phyloP scores from a whole-genome alignment of 2,888 invertebrate genomes.

The Agrochola litura region DNA sequence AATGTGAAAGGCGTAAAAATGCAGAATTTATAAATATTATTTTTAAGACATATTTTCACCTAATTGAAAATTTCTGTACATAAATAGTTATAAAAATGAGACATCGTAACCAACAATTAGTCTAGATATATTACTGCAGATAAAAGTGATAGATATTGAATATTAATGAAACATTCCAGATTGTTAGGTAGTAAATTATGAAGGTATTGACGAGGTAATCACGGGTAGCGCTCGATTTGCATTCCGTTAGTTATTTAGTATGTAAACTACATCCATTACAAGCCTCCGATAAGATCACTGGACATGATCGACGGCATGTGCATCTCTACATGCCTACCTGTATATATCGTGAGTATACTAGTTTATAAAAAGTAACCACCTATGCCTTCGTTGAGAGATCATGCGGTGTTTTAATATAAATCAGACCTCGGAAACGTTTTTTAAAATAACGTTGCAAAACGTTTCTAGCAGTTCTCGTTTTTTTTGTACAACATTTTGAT shows the following conservation, averaged over 20 bases:
- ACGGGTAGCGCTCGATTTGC: conserved; percentile 54
- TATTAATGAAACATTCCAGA: conserved; percentile 41
- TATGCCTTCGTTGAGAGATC: conserved; percentile 63
- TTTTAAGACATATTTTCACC: conserved; percentile 13
- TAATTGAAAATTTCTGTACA: conserved; percentile 14
- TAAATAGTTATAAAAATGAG: conserved; percentile 38
- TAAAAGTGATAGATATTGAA: conserved; percentile 51
- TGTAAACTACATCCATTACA: conserved; percentile 70
- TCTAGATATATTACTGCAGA: conserved; percentile 44
- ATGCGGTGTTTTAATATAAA: conserved; percentile 32
- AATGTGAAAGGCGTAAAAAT: conserved; percentile 26
- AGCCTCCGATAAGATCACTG: conserved; percentile 69
- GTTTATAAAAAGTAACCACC: conserved; percentile 64
- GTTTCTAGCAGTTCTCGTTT: no score
- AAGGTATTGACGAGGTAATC: conserved; percentile 55
- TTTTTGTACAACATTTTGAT: no score
- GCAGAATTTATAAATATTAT: conserved; percentile 1
- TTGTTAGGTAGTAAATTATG: conserved; percentile 67
- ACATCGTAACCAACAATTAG: conserved; percentile 45
- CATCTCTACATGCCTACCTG: conserved; percentile 73
- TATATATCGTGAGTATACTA: conserved; percentile 73
- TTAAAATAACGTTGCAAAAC: no score
- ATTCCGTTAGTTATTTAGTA: conserved; percentile 64
- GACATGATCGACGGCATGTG: conserved; percentile 69
- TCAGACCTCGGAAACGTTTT: no score